Percentiles rank a stretch among this genome's conserved stretches.
phyloP scores from a whole-genome alignment of 2,888 invertebrate genomes.

The Steromphala cineraria region DNA sequence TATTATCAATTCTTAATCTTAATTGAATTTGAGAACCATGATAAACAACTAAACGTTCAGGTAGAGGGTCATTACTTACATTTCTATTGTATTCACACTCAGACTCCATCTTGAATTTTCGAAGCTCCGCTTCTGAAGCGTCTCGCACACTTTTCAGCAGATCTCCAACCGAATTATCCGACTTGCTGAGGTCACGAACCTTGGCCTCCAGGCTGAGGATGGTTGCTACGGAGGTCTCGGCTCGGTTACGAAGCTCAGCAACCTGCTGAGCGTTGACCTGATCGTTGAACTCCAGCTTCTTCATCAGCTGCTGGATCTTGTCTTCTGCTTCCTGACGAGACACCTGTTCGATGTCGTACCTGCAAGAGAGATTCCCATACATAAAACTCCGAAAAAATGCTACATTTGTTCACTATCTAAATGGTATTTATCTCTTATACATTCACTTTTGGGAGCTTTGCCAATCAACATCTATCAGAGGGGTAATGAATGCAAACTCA shows the following conservation, averaged over 20 bases:
- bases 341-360: conserved; percentile 64
- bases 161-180: conserved; percentile 54
- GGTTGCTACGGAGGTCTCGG: conserved; percentile 55
- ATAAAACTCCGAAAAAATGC: neutral
- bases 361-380: conserved; percentile 24
- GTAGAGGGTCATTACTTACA: conserved; percentile 45
- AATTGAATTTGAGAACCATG: neutral
- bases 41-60: neutral
- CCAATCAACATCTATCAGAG: no score
- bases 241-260: conserved; percentile 44
- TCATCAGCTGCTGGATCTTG: conserved; percentile 53
- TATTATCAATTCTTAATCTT: neutral
- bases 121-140: conserved; percentile 58
- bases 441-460: no score
- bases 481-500: no score
- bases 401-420: no score
- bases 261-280: conserved; percentile 58
- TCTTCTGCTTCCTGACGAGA: conserved; percentile 62
- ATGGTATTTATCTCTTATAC: no score
- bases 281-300: conserved; percentile 63
- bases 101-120: conserved; percentile 58
- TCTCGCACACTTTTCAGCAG: conserved; percentile 62
- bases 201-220: conserved; percentile 60
- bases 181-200: conserved; percentile 52
- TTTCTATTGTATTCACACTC: conserved; percentile 62